Percentiles rank a stretch among this genome's conserved stretches.
Conservation (phyloP, 2,113 vertebrate genomes). For the Dissostichus mawsoni region DNA sequence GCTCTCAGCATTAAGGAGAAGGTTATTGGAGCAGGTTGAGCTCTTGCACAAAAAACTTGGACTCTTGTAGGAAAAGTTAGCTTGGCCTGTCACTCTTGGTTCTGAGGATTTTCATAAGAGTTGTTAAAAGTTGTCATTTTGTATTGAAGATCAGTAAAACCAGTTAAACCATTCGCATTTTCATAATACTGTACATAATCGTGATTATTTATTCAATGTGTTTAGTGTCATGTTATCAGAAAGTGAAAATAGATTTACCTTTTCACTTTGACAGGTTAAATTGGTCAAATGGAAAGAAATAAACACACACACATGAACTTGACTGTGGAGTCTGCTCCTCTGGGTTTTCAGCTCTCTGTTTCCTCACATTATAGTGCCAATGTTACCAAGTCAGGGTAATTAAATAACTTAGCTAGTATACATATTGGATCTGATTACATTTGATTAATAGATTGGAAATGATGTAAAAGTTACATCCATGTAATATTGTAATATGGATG, state of each 20-base stretch:
- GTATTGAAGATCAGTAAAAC: not conserved
- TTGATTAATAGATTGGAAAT: not conserved
- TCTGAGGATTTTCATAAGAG: not conserved
- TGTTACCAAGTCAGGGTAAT: not conserved
- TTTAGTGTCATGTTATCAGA: not conserved
- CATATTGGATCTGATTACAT: not conserved
- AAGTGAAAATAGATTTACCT: not conserved
- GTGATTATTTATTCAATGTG: not conserved
- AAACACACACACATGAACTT: not conserved
- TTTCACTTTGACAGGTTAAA: not conserved
- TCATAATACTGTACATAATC: too few relatives aligned
- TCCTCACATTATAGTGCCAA: not conserved
- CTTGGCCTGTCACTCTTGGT: not conserved
- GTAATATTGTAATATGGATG: not conserved
- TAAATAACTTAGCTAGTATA: not conserved
- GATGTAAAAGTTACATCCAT: not conserved
- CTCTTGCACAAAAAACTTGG: too few relatives aligned
- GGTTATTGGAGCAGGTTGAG: too few relatives aligned
- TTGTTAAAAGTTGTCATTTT: not conserved
- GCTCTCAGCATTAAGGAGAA: constrained; percentile 1
- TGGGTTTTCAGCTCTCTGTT: not conserved
- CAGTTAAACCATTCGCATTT: not conserved
- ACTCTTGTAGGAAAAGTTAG: too few relatives aligned
- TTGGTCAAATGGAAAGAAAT: not conserved
- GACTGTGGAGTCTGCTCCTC: not conserved